Percentiles rank a stretch among this genome's conserved stretches.
These are phyloP conservation scores for Cephalopachus bancanus DNA, from an alignment of 2,797 vertebrate genomes.

Conservation along the genomic window DNA sequence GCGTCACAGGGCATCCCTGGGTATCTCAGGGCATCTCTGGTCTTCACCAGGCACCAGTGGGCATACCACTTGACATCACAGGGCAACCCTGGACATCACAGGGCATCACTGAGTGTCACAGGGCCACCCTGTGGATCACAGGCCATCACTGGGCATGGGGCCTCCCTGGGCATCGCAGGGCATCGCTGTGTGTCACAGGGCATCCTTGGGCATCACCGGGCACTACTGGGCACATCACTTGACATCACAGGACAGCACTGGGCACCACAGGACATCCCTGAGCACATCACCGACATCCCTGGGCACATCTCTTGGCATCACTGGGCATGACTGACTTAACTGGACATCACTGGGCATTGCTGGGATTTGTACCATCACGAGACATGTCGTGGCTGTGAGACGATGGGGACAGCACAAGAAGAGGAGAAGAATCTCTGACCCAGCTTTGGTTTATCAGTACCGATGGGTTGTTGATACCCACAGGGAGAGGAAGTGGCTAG, in stretches of 20 bases:
- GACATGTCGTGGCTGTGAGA: rapidly evolving
- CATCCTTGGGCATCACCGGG: no score
- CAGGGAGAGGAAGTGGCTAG: background rate
- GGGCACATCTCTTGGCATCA: no score
- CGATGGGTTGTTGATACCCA: background rate
- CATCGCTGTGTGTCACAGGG: no score
- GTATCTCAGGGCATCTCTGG: background rate
- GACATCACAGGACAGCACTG: no score
- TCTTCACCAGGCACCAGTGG: background rate
- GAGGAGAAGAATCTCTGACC: background rate
- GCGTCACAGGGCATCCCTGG: no score
- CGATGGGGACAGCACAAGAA: background rate
- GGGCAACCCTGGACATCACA: no score
- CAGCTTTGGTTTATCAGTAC: rapidly evolving
- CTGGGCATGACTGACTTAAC: background rate
- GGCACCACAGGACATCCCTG: background rate
- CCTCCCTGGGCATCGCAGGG: background rate
- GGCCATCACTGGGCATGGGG: background rate
- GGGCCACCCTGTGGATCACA: no score
- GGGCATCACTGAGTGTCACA: no score
- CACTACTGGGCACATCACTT: no score
- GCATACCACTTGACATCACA: no score
- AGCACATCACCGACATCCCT: no score
- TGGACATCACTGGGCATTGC: background rate
- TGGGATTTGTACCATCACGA: no score